A percentile compares a stretch with the other conserved stretches of the same genome.
Evolutionary conservation across 2,797 vertebrate genomes (phyloP).

Genomic region (Oryzias sinensis): DNA sequence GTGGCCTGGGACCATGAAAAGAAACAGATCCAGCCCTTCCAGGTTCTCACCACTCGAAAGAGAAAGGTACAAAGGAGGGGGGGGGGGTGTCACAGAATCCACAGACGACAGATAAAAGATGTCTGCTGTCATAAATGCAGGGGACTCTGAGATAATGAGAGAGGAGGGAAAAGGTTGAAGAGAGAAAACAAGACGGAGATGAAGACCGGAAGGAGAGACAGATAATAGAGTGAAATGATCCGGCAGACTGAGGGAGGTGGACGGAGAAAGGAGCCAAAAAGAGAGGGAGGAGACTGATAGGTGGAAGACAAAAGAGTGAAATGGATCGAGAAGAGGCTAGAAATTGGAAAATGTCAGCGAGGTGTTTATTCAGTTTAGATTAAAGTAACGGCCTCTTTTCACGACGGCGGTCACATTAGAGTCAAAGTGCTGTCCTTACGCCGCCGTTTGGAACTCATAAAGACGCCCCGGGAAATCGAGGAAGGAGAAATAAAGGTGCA

Average conservation of each 20-base stretch:
- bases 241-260: slow-evolving; percentile 50
- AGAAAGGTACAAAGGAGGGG: slow-evolving; percentile 79
- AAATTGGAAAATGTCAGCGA: slow-evolving; percentile 63
- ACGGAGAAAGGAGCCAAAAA: slow-evolving; percentile 28
- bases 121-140: slow-evolving; percentile 7
- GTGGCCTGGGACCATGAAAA: slow-evolving; percentile 91
- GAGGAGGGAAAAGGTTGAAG: slow-evolving; percentile 44
- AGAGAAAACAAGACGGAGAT: slow-evolving; percentile 51
- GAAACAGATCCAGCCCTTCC: slow-evolving; percentile 90
- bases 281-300: slow-evolving; percentile 39
- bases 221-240: slow-evolving; percentile 65
- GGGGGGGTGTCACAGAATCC: not conserved
- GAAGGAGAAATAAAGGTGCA: slow-evolving; percentile 21
- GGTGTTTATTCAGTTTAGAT: slow-evolving; percentile 56
- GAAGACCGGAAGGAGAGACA: slow-evolving; percentile 35
- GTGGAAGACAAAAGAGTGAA: slow-evolving; percentile 46
- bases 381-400: slow-evolving; percentile 52
- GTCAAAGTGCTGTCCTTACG: slow-evolving; percentile 17
- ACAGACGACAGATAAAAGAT: slow-evolving; percentile 13
- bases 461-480: slow-evolving; percentile 40
- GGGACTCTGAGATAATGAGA: slow-evolving; percentile 28
- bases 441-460: slow-evolving; percentile 15
- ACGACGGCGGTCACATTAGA: slow-evolving; percentile 55
- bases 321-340: slow-evolving; percentile 30
- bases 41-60: slow-evolving; percentile 90